These are phyloP conservation scores for Gonatopus flavifemur DNA, from an alignment of 1,140 invertebrate species.

Conservation along the genomic window DNA sequence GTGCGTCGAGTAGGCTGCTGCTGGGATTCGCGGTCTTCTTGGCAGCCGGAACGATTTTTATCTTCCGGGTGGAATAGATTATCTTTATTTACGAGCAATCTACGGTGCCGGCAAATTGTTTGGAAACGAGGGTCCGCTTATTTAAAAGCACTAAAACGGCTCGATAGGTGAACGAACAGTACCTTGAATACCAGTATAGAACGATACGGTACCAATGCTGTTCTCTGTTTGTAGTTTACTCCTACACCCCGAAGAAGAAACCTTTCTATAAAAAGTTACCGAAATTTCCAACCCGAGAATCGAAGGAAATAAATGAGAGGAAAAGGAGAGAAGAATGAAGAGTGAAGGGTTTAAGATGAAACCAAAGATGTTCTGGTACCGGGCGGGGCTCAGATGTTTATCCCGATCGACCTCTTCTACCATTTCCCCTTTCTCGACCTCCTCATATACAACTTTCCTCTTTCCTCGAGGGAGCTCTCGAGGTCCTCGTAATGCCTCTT, in stretches of 20 bases:
- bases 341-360: constrained; percentile 41
- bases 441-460: no score
- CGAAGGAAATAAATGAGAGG: no score
- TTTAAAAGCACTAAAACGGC: constrained; percentile 59
- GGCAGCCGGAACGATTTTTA: constrained; percentile 46
- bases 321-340: constrained; percentile 36
- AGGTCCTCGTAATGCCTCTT: constrained; percentile 33
- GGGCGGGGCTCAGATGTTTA: constrained; percentile 59
- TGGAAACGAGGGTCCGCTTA: constrained; percentile 51
- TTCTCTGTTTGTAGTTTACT: neutral
- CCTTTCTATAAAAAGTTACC: no score
- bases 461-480: no score
- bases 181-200: neutral
- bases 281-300: no score
- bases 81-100: constrained; percentile 60
- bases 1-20: constrained; percentile 4
- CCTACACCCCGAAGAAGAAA: no score
- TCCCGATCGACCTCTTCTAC: constrained; percentile 55
- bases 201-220: neutral
- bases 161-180: constrained; percentile 36
- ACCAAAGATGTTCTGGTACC: constrained; percentile 52
- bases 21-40: neutral
- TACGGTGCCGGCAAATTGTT: constrained; percentile 54
- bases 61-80: constrained; percentile 60
- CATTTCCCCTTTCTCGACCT: constrained; percentile 24